Conservation (phyloP, 2,888 invertebrate genomes). For the Opisthograptis luteolata region DNA sequence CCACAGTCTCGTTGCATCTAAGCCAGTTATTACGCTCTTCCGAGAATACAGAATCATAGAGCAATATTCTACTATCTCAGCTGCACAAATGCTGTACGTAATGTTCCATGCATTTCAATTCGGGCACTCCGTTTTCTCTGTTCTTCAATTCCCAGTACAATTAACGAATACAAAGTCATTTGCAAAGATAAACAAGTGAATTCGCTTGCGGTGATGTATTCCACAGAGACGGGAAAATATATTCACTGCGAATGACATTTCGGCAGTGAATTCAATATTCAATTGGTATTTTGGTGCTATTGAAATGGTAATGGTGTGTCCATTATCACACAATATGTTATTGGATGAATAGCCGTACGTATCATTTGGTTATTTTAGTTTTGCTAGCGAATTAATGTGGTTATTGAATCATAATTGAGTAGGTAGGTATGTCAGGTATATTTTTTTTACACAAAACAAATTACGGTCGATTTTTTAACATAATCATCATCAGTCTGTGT, state of each 20-base stretch:
- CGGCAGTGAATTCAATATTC: background rate
- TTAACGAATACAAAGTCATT: constrained; percentile 24
- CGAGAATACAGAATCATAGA: no score
- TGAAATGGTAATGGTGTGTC: constrained; percentile 12
- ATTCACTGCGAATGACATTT: constrained; percentile 5
- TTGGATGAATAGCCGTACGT: background rate
- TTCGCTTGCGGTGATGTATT: constrained; percentile 15
- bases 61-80: no score
- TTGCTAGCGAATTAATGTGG: background rate
- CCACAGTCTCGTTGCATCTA: no score
- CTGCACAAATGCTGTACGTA: no score
- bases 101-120: background rate
- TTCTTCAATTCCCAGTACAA: constrained; percentile 19
- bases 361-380: background rate
- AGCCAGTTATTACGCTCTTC: no score
- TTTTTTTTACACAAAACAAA: no score
- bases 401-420: no score
- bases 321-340: constrained; percentile 2
- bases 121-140: background rate
- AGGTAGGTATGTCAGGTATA: no score
- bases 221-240: constrained; percentile 8
- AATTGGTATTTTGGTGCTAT: constrained; percentile 9
- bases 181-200: constrained; percentile 15
- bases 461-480: no score
- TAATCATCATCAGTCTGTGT: no score